A percentile compares a stretch with the other conserved stretches of the same genome.
phyloP scores from a whole-genome alignment of 1,140 invertebrate genomes.

The Cyclina sinensis region DNA sequence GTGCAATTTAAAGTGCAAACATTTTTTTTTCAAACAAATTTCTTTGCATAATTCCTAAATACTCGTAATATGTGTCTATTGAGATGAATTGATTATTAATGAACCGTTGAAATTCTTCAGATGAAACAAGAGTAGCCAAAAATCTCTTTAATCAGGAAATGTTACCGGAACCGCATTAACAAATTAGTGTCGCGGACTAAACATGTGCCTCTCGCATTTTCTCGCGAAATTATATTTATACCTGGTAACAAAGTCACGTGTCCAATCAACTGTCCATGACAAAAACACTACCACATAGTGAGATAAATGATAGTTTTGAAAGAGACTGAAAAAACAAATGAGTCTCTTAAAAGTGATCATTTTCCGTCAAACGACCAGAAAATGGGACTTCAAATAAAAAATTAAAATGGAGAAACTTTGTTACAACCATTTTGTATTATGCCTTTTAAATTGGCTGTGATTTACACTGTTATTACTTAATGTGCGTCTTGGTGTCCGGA shows the following conservation, averaged over 20 bases:
- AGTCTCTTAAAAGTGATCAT: neutral
- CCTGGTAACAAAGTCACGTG: constrained; percentile 54
- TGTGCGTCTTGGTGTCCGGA: too few relatives aligned
- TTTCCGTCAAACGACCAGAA: neutral
- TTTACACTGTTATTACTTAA: too few relatives aligned
- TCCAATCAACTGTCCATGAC: neutral
- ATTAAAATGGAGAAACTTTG: too few relatives aligned
- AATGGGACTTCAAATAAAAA: neutral
- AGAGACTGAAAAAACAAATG: neutral
- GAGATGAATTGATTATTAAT: constrained; percentile 19
- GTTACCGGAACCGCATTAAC: neutral
- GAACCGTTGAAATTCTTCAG: neutral
- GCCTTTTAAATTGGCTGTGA: too few relatives aligned
- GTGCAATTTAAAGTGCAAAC: too few relatives aligned
- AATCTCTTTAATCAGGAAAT: constrained; percentile 2
- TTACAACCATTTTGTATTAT: too few relatives aligned
- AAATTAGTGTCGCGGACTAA: constrained; percentile 12
- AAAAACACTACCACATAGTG: constrained; percentile 8
- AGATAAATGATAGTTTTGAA: neutral
- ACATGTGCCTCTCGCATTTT: neutral
- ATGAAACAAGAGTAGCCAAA: constrained; percentile 4
- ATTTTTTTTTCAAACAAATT: too few relatives aligned
- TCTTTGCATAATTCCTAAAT: too few relatives aligned
- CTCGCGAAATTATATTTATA: neutral
- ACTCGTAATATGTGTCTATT: too few relatives aligned